Evolutionary conservation across 2,113 vertebrate genomes (phyloP), one percentile per base, ranked within the genome.

Genomic region (Salvelinus namaycush): DNA sequence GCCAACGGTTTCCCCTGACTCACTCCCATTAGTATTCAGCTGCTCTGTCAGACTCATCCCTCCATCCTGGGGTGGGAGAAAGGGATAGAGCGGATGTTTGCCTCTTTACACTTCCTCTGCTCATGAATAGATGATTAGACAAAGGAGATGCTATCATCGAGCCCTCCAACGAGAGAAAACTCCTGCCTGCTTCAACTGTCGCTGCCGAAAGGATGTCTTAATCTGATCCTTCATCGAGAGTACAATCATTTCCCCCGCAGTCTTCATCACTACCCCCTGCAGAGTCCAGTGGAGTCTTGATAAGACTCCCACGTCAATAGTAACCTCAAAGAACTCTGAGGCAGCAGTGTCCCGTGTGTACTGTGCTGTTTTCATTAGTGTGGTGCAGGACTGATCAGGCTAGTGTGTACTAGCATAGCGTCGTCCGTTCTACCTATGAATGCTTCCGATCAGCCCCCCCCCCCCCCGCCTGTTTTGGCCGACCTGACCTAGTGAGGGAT

Each of bases 11-110:
- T 54, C 77, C 62, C 80, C 74, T 85, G 79, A 82, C 70, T 88
- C 84, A 85, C 20, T 70, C 13, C 51, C 62, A 81, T 89, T 87
- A 82, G 68, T 76, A 88, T 88, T 81, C 84, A 79, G 83, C 81
- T 68, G 76, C 68, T 76, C 20, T 51, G 7, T 59, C 20, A 57
- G 48, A 57, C 64, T 11, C 49, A 39, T 81, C 77, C 76, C 71
- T 78, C 73, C 72, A 73, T 78, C 76, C 78, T 83, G 78, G 70
- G 73, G 81, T 74, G 68, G 77, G 70, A 68, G 71, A 70, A 49
- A 65, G 72, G 27, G 73, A 70, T 31, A 72, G 68, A 31, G 69
- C 79, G 78, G 86, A 82, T 87, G 72, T 66, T 70, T 74, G 16
- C 76, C 76, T 59, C 83, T 73, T 75, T 60, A 72, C 20, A 20